Evolutionary conservation across 2,888 invertebrate species (phyloP), one percentile per base, ranked within the genome.

Genomic region (Oasisia sp.): DNA sequence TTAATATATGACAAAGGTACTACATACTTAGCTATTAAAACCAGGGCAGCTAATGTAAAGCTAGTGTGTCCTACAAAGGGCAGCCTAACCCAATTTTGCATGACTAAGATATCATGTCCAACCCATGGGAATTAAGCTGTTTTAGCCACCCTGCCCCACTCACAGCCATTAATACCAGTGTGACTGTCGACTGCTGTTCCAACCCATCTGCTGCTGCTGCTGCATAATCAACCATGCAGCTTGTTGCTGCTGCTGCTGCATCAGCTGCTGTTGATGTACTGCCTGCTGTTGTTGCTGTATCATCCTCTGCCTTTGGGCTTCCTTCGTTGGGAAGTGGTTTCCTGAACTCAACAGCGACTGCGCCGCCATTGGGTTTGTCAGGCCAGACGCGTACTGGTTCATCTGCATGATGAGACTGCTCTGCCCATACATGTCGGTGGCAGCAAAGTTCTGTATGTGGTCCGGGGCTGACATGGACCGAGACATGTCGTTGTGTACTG

Each of bases 291-390:
- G 74, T n/a, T 74, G 74, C 27, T 74, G 74, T 7, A 27, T 7
- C n/a, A 74, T 27, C 27, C 74, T 74, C 74, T 74, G 74, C 27
- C 74, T 74, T 1, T 74, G 74, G 7, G 74, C 74, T 74, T 74
- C 74, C 27, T 74, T 74, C n/a, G 74, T 74, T 19, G 74, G 27
- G 74, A 27, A 74, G 74, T 74, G 74, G 74, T 74, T 74, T 7
- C 74, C 74, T 7, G 74, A 74, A n/a, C 74, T 74, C 27, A 74
- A 74, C 74, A 74, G 19, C 5, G 74, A 74, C 74, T 74, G 74
- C 27, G 74, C 74, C n/a, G 74, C 74, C 74, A 74, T 19, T 74
- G 74, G 74, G n/a, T 74, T 74, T 74, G 74, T 74, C 74, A 74
- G 27, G 3, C 74, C 74, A 74, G 27, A 19, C 19, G 27, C 74